A percentile compares a stretch with the other conserved stretches of the same genome.
Evolutionary conservation across 2,888 invertebrate species (phyloP).

Genomic region (Gymnosoma rotundatum): DNA sequence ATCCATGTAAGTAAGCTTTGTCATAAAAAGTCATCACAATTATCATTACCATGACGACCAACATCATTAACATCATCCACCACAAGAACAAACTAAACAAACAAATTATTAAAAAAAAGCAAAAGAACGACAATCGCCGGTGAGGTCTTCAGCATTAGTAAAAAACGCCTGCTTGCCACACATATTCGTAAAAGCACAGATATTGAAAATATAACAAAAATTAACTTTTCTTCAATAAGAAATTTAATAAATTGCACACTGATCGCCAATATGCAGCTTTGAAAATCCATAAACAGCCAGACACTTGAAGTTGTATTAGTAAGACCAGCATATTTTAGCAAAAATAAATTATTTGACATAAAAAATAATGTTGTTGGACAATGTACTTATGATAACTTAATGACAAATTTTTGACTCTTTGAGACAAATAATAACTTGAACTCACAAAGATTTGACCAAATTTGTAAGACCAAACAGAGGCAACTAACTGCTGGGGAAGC

Average conservation of each 20-base stretch:
- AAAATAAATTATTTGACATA: no score
- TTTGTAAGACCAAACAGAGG: no score
- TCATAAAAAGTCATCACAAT: conserved; percentile 62
- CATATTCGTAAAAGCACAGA: neutral
- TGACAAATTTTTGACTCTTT: no score
- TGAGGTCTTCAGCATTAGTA: conserved; percentile 29
- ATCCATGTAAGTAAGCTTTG: conserved; percentile 66
- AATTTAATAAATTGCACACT: conserved; percentile 20
- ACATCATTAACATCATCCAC: conserved; percentile 12
- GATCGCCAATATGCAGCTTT: no score
- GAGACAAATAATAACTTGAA: no score
- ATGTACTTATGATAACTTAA: no score
- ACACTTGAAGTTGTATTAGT: no score
- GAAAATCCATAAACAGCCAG: no score
- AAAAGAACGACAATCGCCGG: conserved; percentile 18
- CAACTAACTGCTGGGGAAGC: no score
- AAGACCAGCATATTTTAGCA: no score
- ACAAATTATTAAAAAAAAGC: neutral
- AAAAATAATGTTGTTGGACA: no score
- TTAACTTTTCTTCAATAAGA: conserved; percentile 22
- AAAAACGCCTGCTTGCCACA: conserved; percentile 58
- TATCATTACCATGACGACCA: conserved; percentile 37
- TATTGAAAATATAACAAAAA: conserved; percentile 9
- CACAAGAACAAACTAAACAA: neutral
- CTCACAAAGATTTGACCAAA: no score